A percentile compares a stretch with the other conserved stretches of the same genome.
Evolutionary conservation across 2,113 vertebrate species (phyloP).

Genomic region (Poecilia latipinna): DNA sequence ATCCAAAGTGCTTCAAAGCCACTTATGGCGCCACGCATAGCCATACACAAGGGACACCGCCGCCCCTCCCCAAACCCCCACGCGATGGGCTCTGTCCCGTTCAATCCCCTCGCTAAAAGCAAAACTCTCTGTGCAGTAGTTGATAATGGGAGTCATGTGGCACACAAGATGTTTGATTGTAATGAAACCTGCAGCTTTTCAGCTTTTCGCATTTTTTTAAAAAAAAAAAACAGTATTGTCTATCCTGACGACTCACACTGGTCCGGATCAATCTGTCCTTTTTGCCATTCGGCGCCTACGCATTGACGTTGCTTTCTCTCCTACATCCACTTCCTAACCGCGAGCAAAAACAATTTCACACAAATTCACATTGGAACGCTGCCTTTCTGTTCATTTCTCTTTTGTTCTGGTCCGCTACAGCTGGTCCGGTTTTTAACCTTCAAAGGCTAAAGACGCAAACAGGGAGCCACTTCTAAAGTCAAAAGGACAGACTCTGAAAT

Average conservation of each 20-base stretch:
- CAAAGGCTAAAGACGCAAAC: too few species aligned
- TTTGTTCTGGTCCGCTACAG: not conserved
- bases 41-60: conserved; percentile 4
- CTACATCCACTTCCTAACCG: not conserved
- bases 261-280: not conserved
- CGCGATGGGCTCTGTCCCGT: not conserved
- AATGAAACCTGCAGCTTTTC: not conserved
- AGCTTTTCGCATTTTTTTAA: not conserved
- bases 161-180: not conserved
- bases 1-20: conserved; percentile 58
- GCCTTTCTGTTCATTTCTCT: not conserved
- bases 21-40: conserved; percentile 42
- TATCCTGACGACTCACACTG: not conserved
- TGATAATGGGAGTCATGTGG: not conserved
- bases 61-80: not conserved
- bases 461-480: too few species aligned
- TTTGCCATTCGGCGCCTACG: not conserved
- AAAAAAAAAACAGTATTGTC: not conserved
- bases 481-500: too few species aligned
- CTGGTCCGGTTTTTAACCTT: too few species aligned
- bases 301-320: not conserved
- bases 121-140: conserved; percentile 1
- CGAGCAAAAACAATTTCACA: not conserved
- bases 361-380: not conserved
- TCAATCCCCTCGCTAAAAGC: conserved; percentile 12